Conservation (phyloP, 2,797 vertebrate species). For the Thamnophis elegans region DNA sequence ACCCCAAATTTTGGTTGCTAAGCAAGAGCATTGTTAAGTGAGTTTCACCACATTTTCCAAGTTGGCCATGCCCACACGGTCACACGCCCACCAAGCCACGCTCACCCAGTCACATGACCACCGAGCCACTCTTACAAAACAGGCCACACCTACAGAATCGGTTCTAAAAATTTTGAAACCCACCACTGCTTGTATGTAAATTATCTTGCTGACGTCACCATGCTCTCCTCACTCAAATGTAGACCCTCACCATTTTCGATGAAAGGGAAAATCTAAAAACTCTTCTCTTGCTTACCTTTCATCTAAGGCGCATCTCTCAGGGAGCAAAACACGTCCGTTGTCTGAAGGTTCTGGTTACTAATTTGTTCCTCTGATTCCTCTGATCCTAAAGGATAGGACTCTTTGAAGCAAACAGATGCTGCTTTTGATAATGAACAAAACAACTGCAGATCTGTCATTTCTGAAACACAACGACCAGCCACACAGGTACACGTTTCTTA, state of each 20-base stretch:
- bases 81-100: too few relatives aligned
- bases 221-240: neutral
- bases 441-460: neutral
- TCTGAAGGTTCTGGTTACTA: neutral
- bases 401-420: rapidly evolving
- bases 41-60: too few relatives aligned
- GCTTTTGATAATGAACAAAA: neutral
- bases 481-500: neutral
- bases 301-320: neutral
- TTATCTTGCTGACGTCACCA: neutral
- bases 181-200: neutral
- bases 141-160: too few relatives aligned
- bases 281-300: neutral
- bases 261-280: neutral
- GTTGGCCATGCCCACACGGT: too few relatives aligned
- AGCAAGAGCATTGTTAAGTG: too few relatives aligned
- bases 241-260: neutral
- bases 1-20: too few relatives aligned
- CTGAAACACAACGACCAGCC: neutral
- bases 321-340: neutral
- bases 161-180: too few relatives aligned
- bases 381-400: neutral
- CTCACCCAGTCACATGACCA: too few relatives aligned
- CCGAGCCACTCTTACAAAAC: too few relatives aligned
- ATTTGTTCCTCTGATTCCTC: neutral